Evolutionary conservation across 30 jellyfish, hydroid and myxozoan genomes (phyloP).

Genomic region (Turritopsis rubra): DNA sequence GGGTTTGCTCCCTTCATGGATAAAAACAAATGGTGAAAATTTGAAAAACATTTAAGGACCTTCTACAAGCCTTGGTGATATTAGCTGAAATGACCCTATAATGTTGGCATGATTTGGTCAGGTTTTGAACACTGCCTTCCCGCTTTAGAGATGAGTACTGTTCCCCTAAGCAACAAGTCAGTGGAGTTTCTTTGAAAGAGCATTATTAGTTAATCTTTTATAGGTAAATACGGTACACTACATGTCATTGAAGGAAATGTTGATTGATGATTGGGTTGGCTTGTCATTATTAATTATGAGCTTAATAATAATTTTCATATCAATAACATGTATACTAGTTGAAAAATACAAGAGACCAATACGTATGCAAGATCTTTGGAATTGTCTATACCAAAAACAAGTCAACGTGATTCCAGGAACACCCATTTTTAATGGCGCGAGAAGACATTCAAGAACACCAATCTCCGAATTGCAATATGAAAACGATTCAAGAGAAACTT

Average conservation of each 20-base stretch:
- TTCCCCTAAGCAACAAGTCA: no score
- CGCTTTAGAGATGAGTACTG: no score
- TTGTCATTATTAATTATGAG: background rate
- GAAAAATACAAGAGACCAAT: background rate
- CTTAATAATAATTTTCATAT: background rate
- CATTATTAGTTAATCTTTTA: no score
- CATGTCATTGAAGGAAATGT: background rate
- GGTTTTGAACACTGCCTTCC: no score
- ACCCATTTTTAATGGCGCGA: background rate
- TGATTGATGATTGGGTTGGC: conserved; percentile 15
- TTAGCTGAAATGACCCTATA: no score
- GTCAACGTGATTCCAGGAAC: background rate
- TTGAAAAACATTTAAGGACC: no score
- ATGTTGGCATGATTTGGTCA: no score
- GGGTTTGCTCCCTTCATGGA: no score
- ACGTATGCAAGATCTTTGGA: background rate
- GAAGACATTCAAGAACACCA: background rate
- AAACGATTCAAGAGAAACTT: background rate
- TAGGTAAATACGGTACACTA: background rate
- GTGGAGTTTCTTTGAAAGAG: no score
- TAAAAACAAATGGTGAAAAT: no score
- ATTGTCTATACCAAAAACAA: background rate
- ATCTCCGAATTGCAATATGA: background rate
- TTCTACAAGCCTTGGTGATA: no score
- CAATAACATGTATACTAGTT: background rate